Evolutionary conservation across 2,113 vertebrate species (phyloP), one percentile per base, ranked within the genome.

Genomic region (Hystrix cristata): DNA sequence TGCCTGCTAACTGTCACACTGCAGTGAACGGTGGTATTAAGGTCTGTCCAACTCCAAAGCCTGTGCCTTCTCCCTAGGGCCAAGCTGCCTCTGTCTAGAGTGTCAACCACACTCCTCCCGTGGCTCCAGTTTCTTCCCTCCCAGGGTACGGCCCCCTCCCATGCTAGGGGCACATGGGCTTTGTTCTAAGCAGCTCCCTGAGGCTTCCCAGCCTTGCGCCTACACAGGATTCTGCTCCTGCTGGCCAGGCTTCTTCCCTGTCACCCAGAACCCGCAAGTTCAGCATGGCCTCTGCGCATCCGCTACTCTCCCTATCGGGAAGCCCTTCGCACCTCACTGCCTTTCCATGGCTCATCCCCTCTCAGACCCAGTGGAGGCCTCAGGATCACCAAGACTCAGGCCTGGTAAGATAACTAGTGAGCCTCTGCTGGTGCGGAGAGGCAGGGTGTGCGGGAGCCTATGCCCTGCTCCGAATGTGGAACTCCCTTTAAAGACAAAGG

Each of bases 401-500:
- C 15, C 31, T 25, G 12, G 31, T 18, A 27, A 80, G 81, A 57
- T 13, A 2, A 9, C 53, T 38, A 2, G 21, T 15, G n/a, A 59
- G n/a, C n/a, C 19, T 18, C 69, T 21, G 23, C 1, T 23, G 69
- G n/a, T 71, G 62, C 57, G 6, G 38, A 74, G 38, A 29, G 25
- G 38, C n/a, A 34, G 19, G 38, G 19, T 11, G 43, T n/a, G 29
- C 0, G 1, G 43, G n/a, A 34, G 25, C 38, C 72, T 67, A 8
- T 0, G 4, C 11, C 25, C 2, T 2, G 72, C 74, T 15, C 7
- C n/a, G 0, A 6, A 27, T 57, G n/a, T 12, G 4, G 79, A 48
- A 25, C 18, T 48, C 53, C 72, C 78, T 72, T 15, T n/a, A 60
- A 81, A 38, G 38, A 38, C 38, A 38, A 55, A 67, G 38, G 21